These are phyloP conservation scores for Atta colombica DNA, from an alignment of 1,140 invertebrate species.

Conservation along the genomic window DNA sequence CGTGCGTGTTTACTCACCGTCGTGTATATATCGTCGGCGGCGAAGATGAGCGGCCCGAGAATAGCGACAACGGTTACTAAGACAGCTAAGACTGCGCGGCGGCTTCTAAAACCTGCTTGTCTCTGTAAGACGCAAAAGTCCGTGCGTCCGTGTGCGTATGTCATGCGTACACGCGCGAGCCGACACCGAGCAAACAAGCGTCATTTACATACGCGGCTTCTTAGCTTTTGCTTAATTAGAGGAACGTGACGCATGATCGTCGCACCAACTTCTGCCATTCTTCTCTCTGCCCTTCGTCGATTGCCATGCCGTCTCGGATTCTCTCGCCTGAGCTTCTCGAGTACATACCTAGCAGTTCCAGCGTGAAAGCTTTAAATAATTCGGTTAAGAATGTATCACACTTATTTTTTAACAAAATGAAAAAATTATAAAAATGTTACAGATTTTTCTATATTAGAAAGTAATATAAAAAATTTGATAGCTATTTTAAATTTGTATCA, in stretches of 20 bases:
- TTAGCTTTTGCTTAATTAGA: conserved; percentile 75
- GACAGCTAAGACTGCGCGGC: conserved; percentile 46
- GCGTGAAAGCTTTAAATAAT: background rate
- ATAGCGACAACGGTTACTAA: conserved; percentile 28
- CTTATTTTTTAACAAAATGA: too few species aligned
- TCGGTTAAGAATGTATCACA: too few species aligned
- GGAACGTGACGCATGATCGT: conserved; percentile 60
- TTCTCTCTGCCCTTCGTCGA: background rate
- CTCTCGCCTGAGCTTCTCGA: background rate
- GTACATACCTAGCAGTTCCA: background rate
- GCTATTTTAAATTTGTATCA: too few species aligned
- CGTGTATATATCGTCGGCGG: conserved; percentile 33
- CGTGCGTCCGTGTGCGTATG: conserved; percentile 38
- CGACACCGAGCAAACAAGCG: conserved; percentile 66
- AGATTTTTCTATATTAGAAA: too few species aligned
- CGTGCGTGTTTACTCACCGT: conserved; percentile 76
- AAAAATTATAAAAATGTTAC: too few species aligned
- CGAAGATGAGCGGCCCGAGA: conserved; percentile 13
- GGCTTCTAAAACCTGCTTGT: conserved; percentile 51
- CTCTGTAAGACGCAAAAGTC: conserved; percentile 30
- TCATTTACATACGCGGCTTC: conserved; percentile 75
- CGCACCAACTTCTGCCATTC: conserved; percentile 17
- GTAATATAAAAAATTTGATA: too few species aligned
- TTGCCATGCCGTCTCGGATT: background rate
- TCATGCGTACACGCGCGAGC: conserved; percentile 43